Percentiles rank a stretch among this genome's conserved stretches.
Evolutionary conservation across 1,140 invertebrate species (phyloP).

Genomic region (Cecropterus lyciades): DNA sequence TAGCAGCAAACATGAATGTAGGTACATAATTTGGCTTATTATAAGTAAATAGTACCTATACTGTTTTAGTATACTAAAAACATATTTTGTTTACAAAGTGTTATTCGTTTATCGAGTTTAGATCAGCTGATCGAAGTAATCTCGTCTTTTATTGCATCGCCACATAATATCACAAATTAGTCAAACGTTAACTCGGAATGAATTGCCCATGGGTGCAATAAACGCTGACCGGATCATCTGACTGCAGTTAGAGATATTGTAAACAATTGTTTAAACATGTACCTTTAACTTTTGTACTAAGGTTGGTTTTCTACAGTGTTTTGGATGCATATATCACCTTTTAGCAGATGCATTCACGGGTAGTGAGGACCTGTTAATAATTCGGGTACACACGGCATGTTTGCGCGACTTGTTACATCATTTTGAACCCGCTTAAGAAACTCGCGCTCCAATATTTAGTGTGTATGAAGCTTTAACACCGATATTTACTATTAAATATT

Average conservation of each 20-base stretch:
- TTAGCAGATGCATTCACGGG: background rate
- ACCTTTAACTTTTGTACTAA: constrained; percentile 33
- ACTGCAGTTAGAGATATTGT: constrained; percentile 58
- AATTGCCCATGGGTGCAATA: constrained; percentile 79
- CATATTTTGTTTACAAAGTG: too few relatives aligned
- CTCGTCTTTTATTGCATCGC: constrained; percentile 60
- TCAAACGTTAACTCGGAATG: constrained; percentile 77
- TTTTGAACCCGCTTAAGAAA: constrained; percentile 74
- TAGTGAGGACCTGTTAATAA: constrained; percentile 78
- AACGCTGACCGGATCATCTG: constrained; percentile 68
- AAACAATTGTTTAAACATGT: background rate
- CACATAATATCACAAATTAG: constrained; percentile 81
- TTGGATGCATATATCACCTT: background rate
- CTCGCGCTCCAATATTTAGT: constrained; percentile 74
- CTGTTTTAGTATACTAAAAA: too few relatives aligned
- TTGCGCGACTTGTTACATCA: constrained; percentile 75
- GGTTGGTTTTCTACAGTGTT: constrained; percentile 22
- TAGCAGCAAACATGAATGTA: too few relatives aligned
- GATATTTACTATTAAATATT: constrained; percentile 79
- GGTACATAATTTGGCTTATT: too few relatives aligned
- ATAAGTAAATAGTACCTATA: too few relatives aligned
- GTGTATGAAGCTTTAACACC: constrained; percentile 71
- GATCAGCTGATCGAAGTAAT: constrained; percentile 61
- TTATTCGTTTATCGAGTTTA: background rate
- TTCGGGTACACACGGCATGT: constrained; percentile 69